Base-by-base conservation (phyloP, 2,888 invertebrate genomes). In the Limulus polyphemus region DNA sequence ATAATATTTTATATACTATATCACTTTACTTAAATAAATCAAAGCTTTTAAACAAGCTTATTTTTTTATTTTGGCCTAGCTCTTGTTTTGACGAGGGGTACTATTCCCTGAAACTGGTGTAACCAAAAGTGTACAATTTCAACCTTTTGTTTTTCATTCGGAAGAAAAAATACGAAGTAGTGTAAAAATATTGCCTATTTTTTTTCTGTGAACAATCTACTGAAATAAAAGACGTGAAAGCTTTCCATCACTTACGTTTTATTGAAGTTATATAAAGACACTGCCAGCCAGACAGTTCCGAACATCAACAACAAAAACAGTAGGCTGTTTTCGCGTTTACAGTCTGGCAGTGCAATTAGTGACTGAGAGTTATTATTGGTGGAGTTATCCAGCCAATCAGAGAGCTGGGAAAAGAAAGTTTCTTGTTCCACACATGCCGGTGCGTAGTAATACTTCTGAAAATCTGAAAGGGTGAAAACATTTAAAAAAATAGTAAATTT, bases 231-330 rank as follows among this genome's bases (percentile, higher is more conserved):
- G 32, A 32, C 1, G 32, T 32, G 32, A 32, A 32, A 32, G 3
- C 32, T 32, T 32, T 32, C 55, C 32, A 56, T 32, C 10, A 60
- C 77, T 73, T 71, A 79, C 80, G 81, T 81, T 73, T 82, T 81
- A 62, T 81, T 80, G 73, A 83, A 83, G 73, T 82, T 82, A 74
- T 80, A 82, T 52, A 83, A 73, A 48, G 80, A 81, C 11, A 81
- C 76, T 16, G 81, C 81, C 14, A 82, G 73, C 82, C 82, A 82
- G 11, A 82, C 76, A 1, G 82, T 83, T 60, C 82, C 82, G 56
- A 82, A 75, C 79, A 81, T 81, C 58, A 83, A 77, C 57, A 82
- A 73, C 60, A 83, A 73, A 72, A 81, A 83, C 55, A 83, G 76
- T 57, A 82, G 75, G 70, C 80, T 79, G 62, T 77, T 79, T 70